Evolutionary conservation across 2,113 vertebrate genomes (phyloP).

Genomic region (Bufo gargarizans): DNA sequence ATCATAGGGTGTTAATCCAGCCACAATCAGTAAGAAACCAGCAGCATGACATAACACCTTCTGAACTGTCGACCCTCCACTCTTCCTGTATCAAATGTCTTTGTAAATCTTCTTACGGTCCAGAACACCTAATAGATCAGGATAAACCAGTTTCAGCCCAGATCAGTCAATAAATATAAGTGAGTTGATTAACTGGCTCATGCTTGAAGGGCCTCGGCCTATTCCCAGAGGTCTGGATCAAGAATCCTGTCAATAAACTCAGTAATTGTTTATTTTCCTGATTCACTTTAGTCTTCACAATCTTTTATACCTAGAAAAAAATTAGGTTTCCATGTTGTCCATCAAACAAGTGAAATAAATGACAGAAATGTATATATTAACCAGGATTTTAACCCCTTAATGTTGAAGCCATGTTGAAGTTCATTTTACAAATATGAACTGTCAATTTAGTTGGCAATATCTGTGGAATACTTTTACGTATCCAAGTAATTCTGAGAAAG

Average conservation of each 20-base stretch:
- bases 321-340: neutral
- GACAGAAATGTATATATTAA: neutral
- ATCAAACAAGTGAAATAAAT: neutral
- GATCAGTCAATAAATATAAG: conserved; percentile 43
- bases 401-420: no score
- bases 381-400: neutral
- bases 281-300: neutral
- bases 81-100: neutral
- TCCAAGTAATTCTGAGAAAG: no score
- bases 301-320: neutral
- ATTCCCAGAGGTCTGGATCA: conserved; percentile 25
- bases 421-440: no score
- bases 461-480: no score
- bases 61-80: neutral
- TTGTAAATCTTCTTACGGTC: neutral
- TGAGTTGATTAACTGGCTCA: conserved; percentile 28
- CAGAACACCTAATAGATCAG: neutral
- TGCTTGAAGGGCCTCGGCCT: neutral
- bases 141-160: conserved; percentile 19
- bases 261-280: conserved; percentile 19
- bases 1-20: neutral
- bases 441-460: no score
- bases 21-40: neutral
- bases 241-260: conserved; percentile 14
- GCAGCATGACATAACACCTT: neutral